Conservation (phyloP, 1,140 invertebrate genomes). For the Goniozus legneri region DNA sequence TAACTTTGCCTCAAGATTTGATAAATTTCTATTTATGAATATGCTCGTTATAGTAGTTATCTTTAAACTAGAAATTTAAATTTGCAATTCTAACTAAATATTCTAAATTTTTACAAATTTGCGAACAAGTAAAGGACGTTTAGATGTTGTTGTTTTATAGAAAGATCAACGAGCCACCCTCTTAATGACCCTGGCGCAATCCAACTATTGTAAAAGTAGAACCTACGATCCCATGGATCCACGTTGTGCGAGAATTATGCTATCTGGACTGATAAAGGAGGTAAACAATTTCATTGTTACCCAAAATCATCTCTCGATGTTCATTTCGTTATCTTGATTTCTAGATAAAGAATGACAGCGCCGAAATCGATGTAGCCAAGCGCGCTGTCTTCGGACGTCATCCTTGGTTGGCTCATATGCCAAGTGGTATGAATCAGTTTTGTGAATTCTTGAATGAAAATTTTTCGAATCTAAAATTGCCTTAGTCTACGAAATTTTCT, state of each 20-base stretch:
- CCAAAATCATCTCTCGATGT: not conserved
- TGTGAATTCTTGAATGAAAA: too few species aligned
- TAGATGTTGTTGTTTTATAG: slow-evolving; percentile 5
- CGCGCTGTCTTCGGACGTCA: slow-evolving; percentile 65
- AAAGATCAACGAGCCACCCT: slow-evolving; percentile 61
- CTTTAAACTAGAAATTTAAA: too few species aligned
- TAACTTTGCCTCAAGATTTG: not conserved
- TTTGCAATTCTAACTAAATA: too few species aligned
- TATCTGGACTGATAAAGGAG: slow-evolving; percentile 56
- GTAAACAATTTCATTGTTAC: not conserved
- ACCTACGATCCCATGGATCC: slow-evolving; percentile 76
- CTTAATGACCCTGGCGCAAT: slow-evolving; percentile 66
- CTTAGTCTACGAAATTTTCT: too few species aligned
- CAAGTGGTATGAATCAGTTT: slow-evolving; percentile 45
- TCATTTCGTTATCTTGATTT: slow-evolving; percentile 9
- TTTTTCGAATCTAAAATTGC: too few species aligned
- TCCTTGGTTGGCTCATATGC: slow-evolving; percentile 64
- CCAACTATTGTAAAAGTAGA: slow-evolving; percentile 61
- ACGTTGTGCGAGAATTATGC: slow-evolving; percentile 68
- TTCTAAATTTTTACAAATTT: too few species aligned
- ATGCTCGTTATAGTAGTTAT: too few species aligned
- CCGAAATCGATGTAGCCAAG: slow-evolving; percentile 60
- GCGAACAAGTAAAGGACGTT: too few species aligned
- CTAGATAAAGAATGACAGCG: slow-evolving; percentile 57
- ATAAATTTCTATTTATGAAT: not conserved